Conservation (phyloP, 2,888 invertebrate species). For the Limenitis camilla region DNA sequence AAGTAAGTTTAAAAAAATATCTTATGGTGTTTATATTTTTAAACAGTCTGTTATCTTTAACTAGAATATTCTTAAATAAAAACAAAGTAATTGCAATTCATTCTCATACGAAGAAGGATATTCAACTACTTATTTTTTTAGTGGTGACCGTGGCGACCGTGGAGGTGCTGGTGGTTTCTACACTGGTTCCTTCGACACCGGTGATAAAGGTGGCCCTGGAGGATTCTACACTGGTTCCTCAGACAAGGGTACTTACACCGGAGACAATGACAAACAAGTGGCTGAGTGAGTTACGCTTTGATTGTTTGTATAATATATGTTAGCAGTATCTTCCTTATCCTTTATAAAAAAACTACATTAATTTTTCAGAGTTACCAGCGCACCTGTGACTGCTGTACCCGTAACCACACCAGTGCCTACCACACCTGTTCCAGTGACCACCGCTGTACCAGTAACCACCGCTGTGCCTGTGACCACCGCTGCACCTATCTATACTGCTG, state of each 20-base stretch:
- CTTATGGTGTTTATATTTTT: no score
- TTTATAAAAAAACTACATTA: not conserved
- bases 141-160: slow-evolving; percentile 28
- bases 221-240: slow-evolving; percentile 36
- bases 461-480: slow-evolving; percentile 13
- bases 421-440: slow-evolving; percentile 1
- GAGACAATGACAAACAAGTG: slow-evolving; percentile 15
- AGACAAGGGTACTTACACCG: slow-evolving; percentile 18
- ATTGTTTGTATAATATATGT: no score
- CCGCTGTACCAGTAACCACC: slow-evolving; percentile 6
- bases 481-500: slow-evolving; percentile 6
- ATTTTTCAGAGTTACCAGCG: not conserved
- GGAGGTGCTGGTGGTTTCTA: slow-evolving; percentile 37
- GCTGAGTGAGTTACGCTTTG: not conserved
- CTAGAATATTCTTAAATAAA: no score
- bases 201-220: slow-evolving; percentile 18
- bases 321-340: no score
- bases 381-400: not conserved
- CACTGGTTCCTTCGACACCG: slow-evolving; percentile 26
- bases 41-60: no score
- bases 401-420: slow-evolving; percentile 4
- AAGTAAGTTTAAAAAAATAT: slow-evolving; percentile 24
- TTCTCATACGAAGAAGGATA: no score
- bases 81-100: no score
- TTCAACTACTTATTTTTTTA: slow-evolving; percentile 1